These are phyloP conservation scores for Epinotia demarniana DNA, from an alignment of 2,888 invertebrate species.

Conservation along the genomic window DNA sequence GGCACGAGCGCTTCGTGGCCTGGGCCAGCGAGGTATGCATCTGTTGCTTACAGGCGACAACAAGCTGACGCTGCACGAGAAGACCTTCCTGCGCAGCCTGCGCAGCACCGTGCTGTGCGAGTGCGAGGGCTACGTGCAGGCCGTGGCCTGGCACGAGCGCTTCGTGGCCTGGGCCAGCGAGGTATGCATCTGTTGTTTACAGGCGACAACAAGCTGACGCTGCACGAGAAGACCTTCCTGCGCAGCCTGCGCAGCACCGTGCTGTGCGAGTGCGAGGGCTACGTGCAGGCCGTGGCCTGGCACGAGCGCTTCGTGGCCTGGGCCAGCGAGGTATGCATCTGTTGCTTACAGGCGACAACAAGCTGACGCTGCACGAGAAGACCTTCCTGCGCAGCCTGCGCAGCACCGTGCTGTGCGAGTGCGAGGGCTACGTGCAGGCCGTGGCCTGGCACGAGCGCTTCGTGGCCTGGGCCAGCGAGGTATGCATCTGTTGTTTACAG, in stretches of 20 bases:
- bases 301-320: slow-evolving; percentile 95
- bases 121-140: slow-evolving; percentile 93
- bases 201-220: slow-evolving; percentile 55
- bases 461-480: slow-evolving; percentile 96
- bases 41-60: not conserved
- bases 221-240: slow-evolving; percentile 87
- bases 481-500: slow-evolving; percentile 53
- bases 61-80: slow-evolving; percentile 69
- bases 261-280: slow-evolving; percentile 94
- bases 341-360: slow-evolving; percentile 55
- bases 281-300: no score
- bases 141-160: slow-evolving; percentile 93
- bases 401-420: slow-evolving; percentile 91
- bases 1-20: slow-evolving; percentile 94
- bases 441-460: slow-evolving; percentile 95
- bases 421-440: slow-evolving; percentile 94
- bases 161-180: slow-evolving; percentile 98
- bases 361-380: slow-evolving; percentile 94
- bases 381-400: slow-evolving; percentile 92
- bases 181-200: slow-evolving; percentile 61
- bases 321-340: slow-evolving; percentile 85
- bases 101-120: slow-evolving; percentile 91
- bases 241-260: slow-evolving; percentile 90
- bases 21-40: no score
- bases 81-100: slow-evolving; percentile 91